Conservation (phyloP, 2,797 vertebrate species). For the Hippopotamyrus pictus region DNA sequence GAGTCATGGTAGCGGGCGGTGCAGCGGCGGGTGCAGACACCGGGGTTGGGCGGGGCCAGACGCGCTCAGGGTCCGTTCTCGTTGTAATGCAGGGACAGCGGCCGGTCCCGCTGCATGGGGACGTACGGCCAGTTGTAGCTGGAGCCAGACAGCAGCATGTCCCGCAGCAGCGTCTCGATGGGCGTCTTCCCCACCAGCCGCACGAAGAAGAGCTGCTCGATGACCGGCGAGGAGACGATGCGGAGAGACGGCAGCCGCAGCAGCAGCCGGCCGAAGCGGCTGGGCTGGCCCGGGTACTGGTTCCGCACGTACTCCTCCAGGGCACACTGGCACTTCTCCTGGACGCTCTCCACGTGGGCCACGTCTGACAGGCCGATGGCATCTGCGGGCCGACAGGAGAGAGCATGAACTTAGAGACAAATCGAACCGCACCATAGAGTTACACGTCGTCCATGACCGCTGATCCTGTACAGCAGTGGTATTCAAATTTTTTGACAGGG, state of each 20-base stretch:
- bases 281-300: slow-evolving; percentile 78
- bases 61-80: slow-evolving; percentile 66
- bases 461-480: not conserved
- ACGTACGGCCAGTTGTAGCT: slow-evolving; percentile 78
- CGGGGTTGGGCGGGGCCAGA: not conserved
- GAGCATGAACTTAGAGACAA: not conserved
- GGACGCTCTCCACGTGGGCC: slow-evolving; percentile 76
- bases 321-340: slow-evolving; percentile 81
- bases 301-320: slow-evolving; percentile 79
- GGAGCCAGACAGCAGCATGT: slow-evolving; percentile 81
- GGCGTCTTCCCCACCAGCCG: slow-evolving; percentile 81
- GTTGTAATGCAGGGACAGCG: slow-evolving; percentile 70
- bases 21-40: slow-evolving; percentile 19
- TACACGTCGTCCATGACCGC: not conserved
- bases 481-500: not conserved
- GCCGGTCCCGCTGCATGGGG: slow-evolving; percentile 65
- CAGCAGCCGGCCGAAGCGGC: slow-evolving; percentile 75
- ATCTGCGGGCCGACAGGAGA: slow-evolving; percentile 48
- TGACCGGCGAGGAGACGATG: slow-evolving; percentile 76
- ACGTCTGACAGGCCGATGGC: slow-evolving; percentile 77
- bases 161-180: slow-evolving; percentile 79
- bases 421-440: not conserved
- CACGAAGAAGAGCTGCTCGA: slow-evolving; percentile 84
- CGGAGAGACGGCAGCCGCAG: slow-evolving; percentile 77
- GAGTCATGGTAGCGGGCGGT: slow-evolving; percentile 32